Conservation (phyloP, 2,113 vertebrate genomes). For the Crocuta crocuta region DNA sequence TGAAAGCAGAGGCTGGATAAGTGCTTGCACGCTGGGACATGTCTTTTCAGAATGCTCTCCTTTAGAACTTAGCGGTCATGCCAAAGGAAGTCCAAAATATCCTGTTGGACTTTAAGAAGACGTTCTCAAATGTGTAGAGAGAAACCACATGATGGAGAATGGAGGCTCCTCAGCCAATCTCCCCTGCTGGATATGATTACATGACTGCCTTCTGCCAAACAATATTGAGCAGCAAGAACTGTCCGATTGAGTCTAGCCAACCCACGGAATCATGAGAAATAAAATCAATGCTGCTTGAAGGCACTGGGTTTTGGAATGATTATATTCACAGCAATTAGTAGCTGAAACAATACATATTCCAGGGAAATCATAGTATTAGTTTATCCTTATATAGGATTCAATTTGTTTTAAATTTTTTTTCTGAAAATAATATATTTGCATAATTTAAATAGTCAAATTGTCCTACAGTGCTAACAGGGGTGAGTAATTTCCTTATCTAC, state of each 20-base stretch:
- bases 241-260: neutral
- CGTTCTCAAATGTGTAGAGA: neutral
- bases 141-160: neutral
- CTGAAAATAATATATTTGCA: neutral
- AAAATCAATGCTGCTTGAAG: neutral
- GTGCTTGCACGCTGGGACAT: neutral
- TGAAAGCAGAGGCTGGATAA: neutral
- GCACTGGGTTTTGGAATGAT: neutral
- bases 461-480: neutral
- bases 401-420: constrained; percentile 15
- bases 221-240: neutral
- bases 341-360: neutral
- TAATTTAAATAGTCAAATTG: neutral
- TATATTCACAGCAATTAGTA: neutral
- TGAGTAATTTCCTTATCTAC: neutral
- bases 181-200: neutral
- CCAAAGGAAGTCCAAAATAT: neutral
- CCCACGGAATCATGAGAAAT: neutral
- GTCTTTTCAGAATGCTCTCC: neutral
- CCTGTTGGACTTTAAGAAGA: neutral
- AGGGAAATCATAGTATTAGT: neutral
- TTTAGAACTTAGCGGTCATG: neutral
- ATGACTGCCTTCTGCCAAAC: neutral
- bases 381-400: neutral
- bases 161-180: neutral